Evolutionary conservation across 1,140 invertebrate genomes (phyloP).

Genomic region (Drosophila melanica): DNA sequence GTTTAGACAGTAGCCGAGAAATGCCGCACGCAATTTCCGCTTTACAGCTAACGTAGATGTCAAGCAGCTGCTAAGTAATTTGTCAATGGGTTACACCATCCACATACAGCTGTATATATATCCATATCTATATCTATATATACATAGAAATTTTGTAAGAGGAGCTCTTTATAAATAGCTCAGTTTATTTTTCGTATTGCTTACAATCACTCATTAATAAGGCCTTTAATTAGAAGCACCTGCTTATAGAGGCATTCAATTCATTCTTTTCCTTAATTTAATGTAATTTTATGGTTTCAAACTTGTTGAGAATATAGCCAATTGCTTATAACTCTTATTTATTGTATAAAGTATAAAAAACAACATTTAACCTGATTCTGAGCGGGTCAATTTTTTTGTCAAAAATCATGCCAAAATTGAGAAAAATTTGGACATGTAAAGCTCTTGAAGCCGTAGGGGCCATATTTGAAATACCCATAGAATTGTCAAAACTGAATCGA

Average conservation of each 20-base stretch:
- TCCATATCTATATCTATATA: neutral
- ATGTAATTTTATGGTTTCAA: neutral
- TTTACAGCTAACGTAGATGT: slow-evolving; percentile 14
- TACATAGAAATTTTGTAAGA: slow-evolving; percentile 6
- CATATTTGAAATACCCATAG: no score
- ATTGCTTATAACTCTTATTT: neutral
- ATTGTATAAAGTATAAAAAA: neutral
- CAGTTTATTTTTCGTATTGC: slow-evolving; percentile 13
- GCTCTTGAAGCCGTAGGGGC: no score
- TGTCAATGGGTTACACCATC: slow-evolving; percentile 19
- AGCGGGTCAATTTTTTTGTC: no score
- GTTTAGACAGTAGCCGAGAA: neutral
- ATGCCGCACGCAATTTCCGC: slow-evolving; percentile 28
- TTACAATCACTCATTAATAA: slow-evolving; percentile 25
- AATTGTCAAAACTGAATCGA: no score
- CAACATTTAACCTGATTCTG: no score
- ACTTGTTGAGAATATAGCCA: neutral
- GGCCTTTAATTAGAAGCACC: neutral
- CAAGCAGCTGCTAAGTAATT: slow-evolving; percentile 27
- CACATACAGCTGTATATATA: neutral
- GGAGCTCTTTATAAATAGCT: slow-evolving; percentile 7
- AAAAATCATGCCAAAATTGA: no score
- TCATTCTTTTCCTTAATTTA: neutral
- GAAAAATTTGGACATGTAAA: no score
- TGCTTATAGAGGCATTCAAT: neutral